phyloP scores from a whole-genome alignment of 2,113 vertebrate species.

The Ailuropoda melanoleuca region DNA sequence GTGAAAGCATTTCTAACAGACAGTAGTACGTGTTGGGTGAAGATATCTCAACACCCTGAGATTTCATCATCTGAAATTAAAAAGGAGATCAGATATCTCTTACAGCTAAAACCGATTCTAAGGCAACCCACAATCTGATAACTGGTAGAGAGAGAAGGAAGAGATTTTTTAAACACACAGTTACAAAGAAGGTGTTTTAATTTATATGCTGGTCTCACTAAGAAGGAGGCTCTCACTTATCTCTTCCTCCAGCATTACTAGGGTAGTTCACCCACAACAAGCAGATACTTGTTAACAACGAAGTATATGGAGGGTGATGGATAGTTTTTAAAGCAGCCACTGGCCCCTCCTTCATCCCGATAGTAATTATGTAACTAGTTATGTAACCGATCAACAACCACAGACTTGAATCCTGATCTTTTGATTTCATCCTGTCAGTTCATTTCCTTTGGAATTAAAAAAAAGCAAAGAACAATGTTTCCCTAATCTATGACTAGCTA shows the following conservation, averaged over 20 bases:
- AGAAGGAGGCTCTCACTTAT: neutral
- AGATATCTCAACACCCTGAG: neutral
- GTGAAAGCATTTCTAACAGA: neutral
- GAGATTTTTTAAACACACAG: too few relatives aligned
- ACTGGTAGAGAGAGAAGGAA: neutral
- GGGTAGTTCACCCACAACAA: neutral
- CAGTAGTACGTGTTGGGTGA: neutral
- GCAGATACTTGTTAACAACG: neutral
- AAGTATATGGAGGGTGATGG: accelerated
- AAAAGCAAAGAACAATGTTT: neutral
- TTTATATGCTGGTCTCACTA: neutral
- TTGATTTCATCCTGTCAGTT: neutral
- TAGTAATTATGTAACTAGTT: neutral
- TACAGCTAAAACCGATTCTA: neutral
- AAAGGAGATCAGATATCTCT: neutral
- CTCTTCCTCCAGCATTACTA: neutral
- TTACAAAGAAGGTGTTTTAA: neutral
- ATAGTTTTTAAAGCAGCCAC: neutral
- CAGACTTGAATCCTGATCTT: neutral
- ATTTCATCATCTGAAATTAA: neutral
- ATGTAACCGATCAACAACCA: neutral
- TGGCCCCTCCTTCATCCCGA: neutral
- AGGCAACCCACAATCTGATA: neutral
- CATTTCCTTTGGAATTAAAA: neutral
- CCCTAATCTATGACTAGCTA: neutral